Evolutionary conservation across 2,113 vertebrate genomes (phyloP).

Genomic region (Montifringilla adamsi): DNA sequence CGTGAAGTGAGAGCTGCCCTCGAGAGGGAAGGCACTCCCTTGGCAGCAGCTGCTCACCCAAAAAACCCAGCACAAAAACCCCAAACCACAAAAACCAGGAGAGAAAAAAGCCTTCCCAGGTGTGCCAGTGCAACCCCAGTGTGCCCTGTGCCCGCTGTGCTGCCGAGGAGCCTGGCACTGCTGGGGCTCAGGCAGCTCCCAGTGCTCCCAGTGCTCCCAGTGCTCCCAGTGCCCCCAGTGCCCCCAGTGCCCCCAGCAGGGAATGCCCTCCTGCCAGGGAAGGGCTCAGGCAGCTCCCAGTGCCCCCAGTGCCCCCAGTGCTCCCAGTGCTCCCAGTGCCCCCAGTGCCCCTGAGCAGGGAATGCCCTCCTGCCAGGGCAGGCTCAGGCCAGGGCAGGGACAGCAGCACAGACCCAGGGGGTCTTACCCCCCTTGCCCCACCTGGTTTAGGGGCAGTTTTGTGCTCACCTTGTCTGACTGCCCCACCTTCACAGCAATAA

Average conservation of each 20-base stretch:
- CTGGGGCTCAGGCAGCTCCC: not conserved
- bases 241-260: not conserved
- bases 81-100: not conserved
- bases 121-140: not conserved
- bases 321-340: too few relatives aligned
- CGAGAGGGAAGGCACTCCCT: not conserved
- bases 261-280: too few relatives aligned
- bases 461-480: accelerated
- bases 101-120: not conserved
- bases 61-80: not conserved
- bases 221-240: too few relatives aligned
- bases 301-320: too few relatives aligned
- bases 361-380: too few relatives aligned
- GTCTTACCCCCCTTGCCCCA: accelerated
- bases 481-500: not conserved
- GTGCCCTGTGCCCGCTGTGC: not conserved
- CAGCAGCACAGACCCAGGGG: not conserved
- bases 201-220: too few relatives aligned
- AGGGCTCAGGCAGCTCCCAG: too few relatives aligned
- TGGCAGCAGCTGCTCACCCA: too few relatives aligned
- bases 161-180: too few relatives aligned
- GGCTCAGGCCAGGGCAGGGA: too few relatives aligned
- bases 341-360: too few relatives aligned
- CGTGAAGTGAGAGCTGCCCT: not conserved
- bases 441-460: not conserved